A percentile compares a stretch with the other conserved stretches of the same genome.
Evolutionary conservation across 2,797 vertebrate species (phyloP).

Genomic region (Notolabrus celidotus): DNA sequence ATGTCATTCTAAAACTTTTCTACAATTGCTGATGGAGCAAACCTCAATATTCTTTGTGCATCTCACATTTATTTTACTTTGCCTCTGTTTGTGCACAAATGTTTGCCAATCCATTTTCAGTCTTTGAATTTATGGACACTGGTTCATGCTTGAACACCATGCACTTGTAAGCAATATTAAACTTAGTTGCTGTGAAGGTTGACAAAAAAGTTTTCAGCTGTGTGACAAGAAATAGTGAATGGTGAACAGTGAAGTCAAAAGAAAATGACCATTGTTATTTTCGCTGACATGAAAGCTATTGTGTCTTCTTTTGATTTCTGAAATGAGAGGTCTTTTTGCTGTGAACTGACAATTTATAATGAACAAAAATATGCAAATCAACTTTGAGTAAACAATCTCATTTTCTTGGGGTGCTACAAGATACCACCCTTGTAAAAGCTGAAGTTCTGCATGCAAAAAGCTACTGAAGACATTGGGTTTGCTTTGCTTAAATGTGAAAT

Average conservation of each 20-base stretch:
- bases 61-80: slow-evolving; percentile 6
- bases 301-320: slow-evolving; percentile 36
- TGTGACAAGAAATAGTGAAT: slow-evolving; percentile 14
- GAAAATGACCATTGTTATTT: slow-evolving; percentile 52
- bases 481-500: slow-evolving; percentile 41
- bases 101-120: slow-evolving; percentile 83
- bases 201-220: slow-evolving; percentile 18
- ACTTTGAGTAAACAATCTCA: slow-evolving; percentile 47
- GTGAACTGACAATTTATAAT: slow-evolving; percentile 36
- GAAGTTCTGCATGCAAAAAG: slow-evolving; percentile 57
- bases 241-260: slow-evolving; percentile 15
- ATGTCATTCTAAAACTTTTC: slow-evolving; percentile 32
- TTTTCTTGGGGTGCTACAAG: slow-evolving; percentile 38
- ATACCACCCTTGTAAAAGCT: slow-evolving; percentile 37
- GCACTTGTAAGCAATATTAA: slow-evolving; percentile 69
- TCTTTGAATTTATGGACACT: slow-evolving; percentile 36
- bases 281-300: slow-evolving; percentile 38
- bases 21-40: slow-evolving; percentile 22
- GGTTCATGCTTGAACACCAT: slow-evolving; percentile 35
- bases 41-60: slow-evolving; percentile 25
- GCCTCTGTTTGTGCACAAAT: slow-evolving; percentile 80
- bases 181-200: slow-evolving; percentile 36
- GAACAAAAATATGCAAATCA: slow-evolving; percentile 75
- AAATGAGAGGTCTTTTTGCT: slow-evolving; percentile 18
- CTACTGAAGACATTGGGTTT: slow-evolving; percentile 31